Evolutionary conservation across 2,797 vertebrate genomes (phyloP).

Genomic region (Masticophis lateralis): DNA sequence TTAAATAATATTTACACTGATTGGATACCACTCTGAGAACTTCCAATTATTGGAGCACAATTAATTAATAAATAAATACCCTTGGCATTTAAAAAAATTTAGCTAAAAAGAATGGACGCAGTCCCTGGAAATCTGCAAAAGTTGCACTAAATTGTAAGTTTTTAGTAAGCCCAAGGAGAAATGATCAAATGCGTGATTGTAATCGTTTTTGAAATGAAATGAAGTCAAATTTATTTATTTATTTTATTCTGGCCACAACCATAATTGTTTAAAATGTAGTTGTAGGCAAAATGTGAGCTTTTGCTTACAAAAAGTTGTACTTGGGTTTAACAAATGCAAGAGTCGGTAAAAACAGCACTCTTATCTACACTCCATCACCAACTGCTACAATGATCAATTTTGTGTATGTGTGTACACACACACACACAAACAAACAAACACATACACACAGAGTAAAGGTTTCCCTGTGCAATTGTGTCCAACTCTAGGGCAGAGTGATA

Average conservation of each 20-base stretch:
- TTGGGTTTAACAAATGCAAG: background rate
- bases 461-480: no score
- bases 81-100: background rate
- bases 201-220: background rate
- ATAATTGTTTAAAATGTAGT: background rate
- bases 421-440: background rate
- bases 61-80: background rate
- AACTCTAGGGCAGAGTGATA: no score
- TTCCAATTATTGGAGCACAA: background rate
- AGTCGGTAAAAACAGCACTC: background rate
- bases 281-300: background rate
- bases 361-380: background rate
- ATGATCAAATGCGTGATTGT: background rate
- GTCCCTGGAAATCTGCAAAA: background rate
- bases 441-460: background rate
- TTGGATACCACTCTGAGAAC: background rate
- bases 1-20: background rate
- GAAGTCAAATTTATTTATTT: background rate
- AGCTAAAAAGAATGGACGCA: background rate
- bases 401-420: fast-evolving
- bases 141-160: background rate
- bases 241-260: background rate
- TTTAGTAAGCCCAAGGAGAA: background rate
- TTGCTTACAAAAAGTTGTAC: background rate
- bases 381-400: background rate